These are phyloP conservation scores for Petrocephalus sullivani DNA, from an alignment of 2,797 vertebrate species.

Conservation along the genomic window DNA sequence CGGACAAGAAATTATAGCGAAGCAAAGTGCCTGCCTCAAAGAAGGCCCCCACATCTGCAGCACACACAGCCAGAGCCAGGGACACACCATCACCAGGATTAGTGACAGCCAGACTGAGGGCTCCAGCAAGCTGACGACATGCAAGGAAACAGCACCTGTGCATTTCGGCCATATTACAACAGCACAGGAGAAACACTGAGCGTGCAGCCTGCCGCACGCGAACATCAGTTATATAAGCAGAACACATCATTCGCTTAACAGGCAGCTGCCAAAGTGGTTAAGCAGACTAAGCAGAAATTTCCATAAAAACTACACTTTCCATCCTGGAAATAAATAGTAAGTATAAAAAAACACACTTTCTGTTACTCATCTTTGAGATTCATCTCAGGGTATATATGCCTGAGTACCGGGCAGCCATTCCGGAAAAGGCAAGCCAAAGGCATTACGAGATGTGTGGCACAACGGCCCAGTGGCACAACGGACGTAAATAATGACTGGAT, in stretches of 20 bases:
- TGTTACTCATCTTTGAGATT: neutral
- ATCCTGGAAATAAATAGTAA: neutral
- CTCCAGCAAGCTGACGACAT: neutral
- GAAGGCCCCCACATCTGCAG: constrained; percentile 86
- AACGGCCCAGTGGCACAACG: neutral
- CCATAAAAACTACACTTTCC: neutral
- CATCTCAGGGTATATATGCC: neutral
- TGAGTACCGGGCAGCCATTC: neutral
- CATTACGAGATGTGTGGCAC: neutral
- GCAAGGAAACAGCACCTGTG: neutral
- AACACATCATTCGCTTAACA: neutral
- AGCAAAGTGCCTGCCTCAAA: constrained; percentile 92
- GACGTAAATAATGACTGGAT: neutral
- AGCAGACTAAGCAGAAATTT: neutral
- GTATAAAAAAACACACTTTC: neutral
- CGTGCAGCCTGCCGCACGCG: neutral
- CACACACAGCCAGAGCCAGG: neutral
- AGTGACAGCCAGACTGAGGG: neutral
- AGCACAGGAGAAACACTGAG: neutral
- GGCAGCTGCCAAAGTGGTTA: neutral
- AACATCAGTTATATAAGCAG: neutral
- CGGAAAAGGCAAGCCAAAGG: neutral
- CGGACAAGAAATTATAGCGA: constrained; percentile 79
- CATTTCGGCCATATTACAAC: neutral
- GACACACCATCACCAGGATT: neutral